Conservation (phyloP, 92 coral and sea anemone species). For the Meandrina meandrites region DNA sequence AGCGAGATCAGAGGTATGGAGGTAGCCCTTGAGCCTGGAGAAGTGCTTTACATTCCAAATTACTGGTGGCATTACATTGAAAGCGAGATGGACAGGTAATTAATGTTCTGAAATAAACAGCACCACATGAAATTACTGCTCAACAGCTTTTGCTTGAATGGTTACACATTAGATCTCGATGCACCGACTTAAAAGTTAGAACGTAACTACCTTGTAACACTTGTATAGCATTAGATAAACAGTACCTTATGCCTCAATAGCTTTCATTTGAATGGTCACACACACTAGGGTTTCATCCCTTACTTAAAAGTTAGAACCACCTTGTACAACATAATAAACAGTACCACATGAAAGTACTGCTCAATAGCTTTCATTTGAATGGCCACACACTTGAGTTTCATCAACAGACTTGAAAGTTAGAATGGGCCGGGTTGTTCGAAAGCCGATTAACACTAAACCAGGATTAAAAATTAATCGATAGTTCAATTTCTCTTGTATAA, state of each 20-base stretch:
- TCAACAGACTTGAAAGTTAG: neutral
- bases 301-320: too few relatives aligned
- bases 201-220: too few relatives aligned
- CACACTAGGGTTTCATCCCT: neutral
- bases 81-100: slow-evolving; percentile 79
- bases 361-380: neutral
- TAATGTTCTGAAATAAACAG: too few relatives aligned
- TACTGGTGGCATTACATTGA: slow-evolving; percentile 99
- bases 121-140: too few relatives aligned
- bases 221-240: neutral
- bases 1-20: slow-evolving; percentile 81
- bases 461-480: too few relatives aligned
- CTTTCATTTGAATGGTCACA: neutral
- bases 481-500: too few relatives aligned
- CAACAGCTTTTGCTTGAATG: too few relatives aligned
- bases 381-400: neutral
- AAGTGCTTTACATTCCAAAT: slow-evolving; percentile 90
- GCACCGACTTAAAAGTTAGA: too few relatives aligned
- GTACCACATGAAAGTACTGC: neutral
- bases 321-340: neutral
- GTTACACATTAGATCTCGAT: too few relatives aligned
- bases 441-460: too few relatives aligned
- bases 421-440: too few relatives aligned
- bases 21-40: slow-evolving; percentile 88
- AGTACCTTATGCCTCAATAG: neutral